These are phyloP conservation scores for Palaemon carinicauda DNA, from an alignment of 1,140 invertebrate genomes.

Conservation along the genomic window DNA sequence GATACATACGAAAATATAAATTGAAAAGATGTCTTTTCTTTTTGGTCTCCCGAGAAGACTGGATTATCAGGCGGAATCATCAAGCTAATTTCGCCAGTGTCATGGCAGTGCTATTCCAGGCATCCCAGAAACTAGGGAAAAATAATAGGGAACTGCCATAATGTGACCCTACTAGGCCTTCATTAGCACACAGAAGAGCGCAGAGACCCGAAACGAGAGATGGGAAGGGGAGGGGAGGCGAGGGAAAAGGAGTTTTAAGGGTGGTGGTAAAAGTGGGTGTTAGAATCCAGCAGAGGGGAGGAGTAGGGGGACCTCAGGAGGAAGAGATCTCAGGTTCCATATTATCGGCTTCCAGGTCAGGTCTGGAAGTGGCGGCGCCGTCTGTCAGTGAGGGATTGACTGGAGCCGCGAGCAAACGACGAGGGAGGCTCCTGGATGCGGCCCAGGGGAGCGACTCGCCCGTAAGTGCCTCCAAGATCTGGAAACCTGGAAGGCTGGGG, in stretches of 20 bases:
- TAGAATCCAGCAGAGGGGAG: background rate
- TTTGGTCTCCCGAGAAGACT: background rate
- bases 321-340: constrained; percentile 54
- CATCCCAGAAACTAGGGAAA: constrained; percentile 39
- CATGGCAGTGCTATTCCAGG: constrained; percentile 18
- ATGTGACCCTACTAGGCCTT: constrained; percentile 47
- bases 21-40: too few species aligned
- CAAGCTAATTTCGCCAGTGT: constrained; percentile 28
- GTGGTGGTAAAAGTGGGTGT: background rate
- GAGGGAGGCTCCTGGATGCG: constrained; percentile 54
- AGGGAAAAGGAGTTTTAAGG: background rate
- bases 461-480: constrained; percentile 57
- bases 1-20: too few species aligned
- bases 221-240: background rate
- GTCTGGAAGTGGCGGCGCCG: constrained; percentile 54
- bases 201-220: background rate
- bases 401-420: constrained; percentile 56
- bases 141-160: constrained; percentile 47
- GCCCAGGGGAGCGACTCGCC: constrained; percentile 56
- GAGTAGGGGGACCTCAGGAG: constrained; percentile 29
- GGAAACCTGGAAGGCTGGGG: constrained; percentile 48
- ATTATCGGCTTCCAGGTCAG: constrained; percentile 56
- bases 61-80: constrained; percentile 38
- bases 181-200: constrained; percentile 54
- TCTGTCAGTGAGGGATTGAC: constrained; percentile 58